phyloP scores from a whole-genome alignment of 2,888 invertebrate species.

The Shargacucullia verbasci region DNA sequence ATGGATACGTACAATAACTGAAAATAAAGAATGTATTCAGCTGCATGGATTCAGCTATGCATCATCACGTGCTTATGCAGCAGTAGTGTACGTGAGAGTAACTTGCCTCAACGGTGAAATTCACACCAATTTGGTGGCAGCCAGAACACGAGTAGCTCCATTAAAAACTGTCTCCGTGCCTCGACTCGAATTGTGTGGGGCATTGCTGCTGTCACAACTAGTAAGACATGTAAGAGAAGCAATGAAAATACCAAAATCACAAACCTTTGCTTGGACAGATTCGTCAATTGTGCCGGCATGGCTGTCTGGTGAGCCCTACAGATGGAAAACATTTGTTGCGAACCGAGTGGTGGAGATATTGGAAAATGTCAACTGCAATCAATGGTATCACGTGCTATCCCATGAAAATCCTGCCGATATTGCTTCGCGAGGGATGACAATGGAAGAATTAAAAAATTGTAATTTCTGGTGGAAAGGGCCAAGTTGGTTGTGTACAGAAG shows the following conservation, averaged over 20 bases:
- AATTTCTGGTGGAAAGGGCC: no score
- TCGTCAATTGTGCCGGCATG: slow-evolving; percentile 10
- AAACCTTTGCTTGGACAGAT: no score
- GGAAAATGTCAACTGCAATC: slow-evolving; percentile 6
- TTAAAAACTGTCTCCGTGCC: slow-evolving; percentile 12
- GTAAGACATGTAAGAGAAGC: slow-evolving; percentile 3
- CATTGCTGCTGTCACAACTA: slow-evolving; percentile 8
- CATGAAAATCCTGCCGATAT: no score
- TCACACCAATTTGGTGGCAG: no score
- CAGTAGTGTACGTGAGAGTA: no score
- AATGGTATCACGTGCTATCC: slow-evolving; percentile 19
- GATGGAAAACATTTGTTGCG: slow-evolving; percentile 21
- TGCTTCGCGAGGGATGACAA: slow-evolving; percentile 14
- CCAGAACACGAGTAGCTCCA: no score
- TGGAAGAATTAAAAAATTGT: no score
- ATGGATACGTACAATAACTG: no score
- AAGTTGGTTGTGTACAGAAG: slow-evolving; percentile 1
- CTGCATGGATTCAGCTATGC: slow-evolving; percentile 22
- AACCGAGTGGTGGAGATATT: slow-evolving; percentile 18
- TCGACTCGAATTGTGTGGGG: no score
- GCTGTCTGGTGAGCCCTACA: slow-evolving; percentile 12
- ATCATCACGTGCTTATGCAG: slow-evolving; percentile 16
- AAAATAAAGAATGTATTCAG: no score
- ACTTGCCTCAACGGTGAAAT: no score
- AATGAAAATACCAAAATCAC: no score